A percentile compares a stretch with the other conserved stretches of the same genome.
Evolutionary conservation across 2,113 vertebrate species (phyloP).

Genomic region (Chauna torquata): DNA sequence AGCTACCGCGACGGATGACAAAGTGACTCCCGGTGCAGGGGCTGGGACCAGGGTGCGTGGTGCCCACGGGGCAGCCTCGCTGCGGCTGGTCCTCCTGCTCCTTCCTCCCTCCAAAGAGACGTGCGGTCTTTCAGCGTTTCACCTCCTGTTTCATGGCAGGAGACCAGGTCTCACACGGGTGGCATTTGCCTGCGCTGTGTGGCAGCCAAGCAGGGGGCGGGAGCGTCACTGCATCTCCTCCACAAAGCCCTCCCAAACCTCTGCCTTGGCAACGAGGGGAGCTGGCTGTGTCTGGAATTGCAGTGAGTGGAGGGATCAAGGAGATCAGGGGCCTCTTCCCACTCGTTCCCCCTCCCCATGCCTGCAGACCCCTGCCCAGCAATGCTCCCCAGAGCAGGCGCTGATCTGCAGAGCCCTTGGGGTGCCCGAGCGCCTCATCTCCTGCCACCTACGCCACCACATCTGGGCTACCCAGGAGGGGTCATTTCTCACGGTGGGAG

Average conservation of each 20-base stretch:
- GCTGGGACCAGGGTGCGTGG: too few relatives aligned
- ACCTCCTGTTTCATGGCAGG: neutral
- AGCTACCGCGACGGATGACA: too few relatives aligned
- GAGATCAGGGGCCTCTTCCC: neutral
- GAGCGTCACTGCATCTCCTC: neutral
- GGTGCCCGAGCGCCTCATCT: neutral
- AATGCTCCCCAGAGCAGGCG: neutral
- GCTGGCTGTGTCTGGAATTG: rapidly evolving
- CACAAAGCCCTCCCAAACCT: neutral
- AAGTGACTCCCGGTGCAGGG: too few relatives aligned
- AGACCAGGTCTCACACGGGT: too few relatives aligned
- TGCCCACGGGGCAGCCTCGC: neutral
- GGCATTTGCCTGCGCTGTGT: too few relatives aligned
- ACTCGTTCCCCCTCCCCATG: neutral
- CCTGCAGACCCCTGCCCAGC: neutral
- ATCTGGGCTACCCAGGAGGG: neutral
- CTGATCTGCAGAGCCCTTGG: rapidly evolving
- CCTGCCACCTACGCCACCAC: neutral
- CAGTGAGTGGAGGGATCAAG: neutral
- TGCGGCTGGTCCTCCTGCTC: neutral
- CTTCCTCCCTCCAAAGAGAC: neutral
- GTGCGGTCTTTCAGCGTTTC: neutral
- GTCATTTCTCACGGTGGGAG: neutral
- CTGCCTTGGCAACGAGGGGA: neutral
- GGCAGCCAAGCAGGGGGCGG: neutral